Percentiles rank a stretch among this genome's conserved stretches.
Conservation (phyloP, 2,113 vertebrate genomes). For the Chlorodrepanis virens region DNA sequence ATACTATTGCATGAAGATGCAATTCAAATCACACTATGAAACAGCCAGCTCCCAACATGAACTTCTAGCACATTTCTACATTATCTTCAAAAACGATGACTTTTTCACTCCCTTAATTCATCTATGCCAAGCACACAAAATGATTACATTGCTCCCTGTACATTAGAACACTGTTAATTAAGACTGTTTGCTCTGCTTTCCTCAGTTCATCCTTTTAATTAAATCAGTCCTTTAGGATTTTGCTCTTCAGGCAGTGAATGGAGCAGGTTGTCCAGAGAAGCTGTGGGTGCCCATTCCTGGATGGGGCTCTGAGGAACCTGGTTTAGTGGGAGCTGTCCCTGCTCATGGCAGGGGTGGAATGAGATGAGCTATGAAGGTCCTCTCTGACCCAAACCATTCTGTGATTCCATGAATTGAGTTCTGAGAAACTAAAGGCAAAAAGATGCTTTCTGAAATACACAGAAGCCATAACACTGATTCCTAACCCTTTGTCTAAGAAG, state of each 20-base stretch:
- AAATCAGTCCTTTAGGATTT: background rate
- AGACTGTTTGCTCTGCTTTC: background rate
- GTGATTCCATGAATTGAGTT: background rate
- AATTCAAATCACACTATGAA: background rate
- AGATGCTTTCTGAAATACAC: background rate
- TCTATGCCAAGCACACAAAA: background rate
- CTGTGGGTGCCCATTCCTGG: background rate
- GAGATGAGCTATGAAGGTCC: background rate
- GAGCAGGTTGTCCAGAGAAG: background rate
- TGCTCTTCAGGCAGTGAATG: background rate
- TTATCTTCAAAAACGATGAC: background rate
- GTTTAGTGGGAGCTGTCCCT: background rate
- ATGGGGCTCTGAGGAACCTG: background rate
- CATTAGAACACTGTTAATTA: background rate
- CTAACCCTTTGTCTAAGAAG: background rate
- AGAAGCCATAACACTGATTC: background rate
- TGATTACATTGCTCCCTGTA: background rate
- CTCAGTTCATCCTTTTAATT: background rate
- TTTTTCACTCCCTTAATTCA: background rate
- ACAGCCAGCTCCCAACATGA: background rate
- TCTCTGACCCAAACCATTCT: background rate
- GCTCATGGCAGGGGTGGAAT: background rate
- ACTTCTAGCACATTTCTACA: background rate
- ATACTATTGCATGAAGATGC: background rate
- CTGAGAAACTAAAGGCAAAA: background rate